A percentile compares a stretch with the other conserved stretches of the same genome.
phyloP scores from a whole-genome alignment of 2,888 invertebrate genomes.

The Cerceris rybyensis region DNA sequence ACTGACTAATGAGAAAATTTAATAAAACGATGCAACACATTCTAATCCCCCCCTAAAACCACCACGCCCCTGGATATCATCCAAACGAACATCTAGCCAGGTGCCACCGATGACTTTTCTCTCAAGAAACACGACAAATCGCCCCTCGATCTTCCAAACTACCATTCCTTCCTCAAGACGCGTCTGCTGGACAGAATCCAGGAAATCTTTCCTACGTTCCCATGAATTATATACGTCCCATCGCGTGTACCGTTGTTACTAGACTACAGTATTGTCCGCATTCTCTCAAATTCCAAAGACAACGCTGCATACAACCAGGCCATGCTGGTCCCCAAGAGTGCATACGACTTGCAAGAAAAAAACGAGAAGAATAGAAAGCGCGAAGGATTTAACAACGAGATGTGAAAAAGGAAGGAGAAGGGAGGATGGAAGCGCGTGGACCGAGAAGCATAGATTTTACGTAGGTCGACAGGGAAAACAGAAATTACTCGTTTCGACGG shows the following conservation, averaged over 20 bases:
- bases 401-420: not conserved
- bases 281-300: not conserved
- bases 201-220: constrained; percentile 15
- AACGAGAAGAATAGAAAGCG: not conserved
- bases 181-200: constrained; percentile 41
- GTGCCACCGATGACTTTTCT: not conserved
- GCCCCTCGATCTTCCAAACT: not conserved
- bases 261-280: constrained; percentile 5
- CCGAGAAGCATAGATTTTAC: constrained; percentile 45
- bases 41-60: too few species aligned
- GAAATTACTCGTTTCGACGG: constrained; percentile 56
- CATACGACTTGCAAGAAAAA: not conserved
- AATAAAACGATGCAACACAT: too few species aligned
- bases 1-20: too few species aligned
- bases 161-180: constrained; percentile 15
- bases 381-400: constrained; percentile 1
- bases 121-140: not conserved
- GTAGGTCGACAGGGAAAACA: constrained; percentile 22
- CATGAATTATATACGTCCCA: not conserved
- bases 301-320: not conserved
- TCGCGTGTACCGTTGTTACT: constrained; percentile 7
- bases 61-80: too few species aligned
- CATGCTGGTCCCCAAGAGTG: not conserved
- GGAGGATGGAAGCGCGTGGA: not conserved
- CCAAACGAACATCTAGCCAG: too few species aligned